phyloP scores from a whole-genome alignment of 2,797 vertebrate species.

The Hypotaenidia okinawae region DNA sequence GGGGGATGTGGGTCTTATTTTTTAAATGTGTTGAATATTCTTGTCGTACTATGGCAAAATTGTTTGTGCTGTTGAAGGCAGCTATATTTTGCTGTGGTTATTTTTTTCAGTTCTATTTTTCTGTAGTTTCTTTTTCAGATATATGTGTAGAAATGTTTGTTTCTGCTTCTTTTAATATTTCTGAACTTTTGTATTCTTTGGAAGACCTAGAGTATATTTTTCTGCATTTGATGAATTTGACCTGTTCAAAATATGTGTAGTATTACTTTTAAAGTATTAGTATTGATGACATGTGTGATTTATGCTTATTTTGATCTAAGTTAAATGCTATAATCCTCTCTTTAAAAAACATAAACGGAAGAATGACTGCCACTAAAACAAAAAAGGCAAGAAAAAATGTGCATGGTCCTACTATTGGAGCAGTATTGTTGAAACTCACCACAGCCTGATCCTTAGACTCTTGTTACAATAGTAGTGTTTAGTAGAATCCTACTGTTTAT shows the following conservation, averaged over 20 bases:
- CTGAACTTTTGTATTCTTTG: neutral
- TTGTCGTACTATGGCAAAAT: neutral
- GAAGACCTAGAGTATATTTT: neutral
- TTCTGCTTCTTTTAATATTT: neutral
- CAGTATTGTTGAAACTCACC: neutral
- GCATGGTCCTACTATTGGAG: neutral
- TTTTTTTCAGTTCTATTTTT: neutral
- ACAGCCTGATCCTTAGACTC: neutral
- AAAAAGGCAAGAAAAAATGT: neutral
- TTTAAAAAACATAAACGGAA: slow-evolving; percentile 10
- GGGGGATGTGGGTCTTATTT: neutral
- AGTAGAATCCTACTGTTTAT: neutral
- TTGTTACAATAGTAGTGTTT: neutral
- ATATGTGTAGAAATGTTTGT: neutral
- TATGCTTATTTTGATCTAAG: slow-evolving; percentile 22
- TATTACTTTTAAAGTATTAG: neutral
- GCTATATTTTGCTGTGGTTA: neutral
- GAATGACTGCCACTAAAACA: neutral
- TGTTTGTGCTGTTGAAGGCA: neutral
- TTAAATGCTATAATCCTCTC: slow-evolving; percentile 16
- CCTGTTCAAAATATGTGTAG: neutral
- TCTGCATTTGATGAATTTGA: slow-evolving; percentile 30
- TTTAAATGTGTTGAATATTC: neutral
- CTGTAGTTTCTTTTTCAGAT: neutral
- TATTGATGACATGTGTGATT: neutral